phyloP scores from a whole-genome alignment of 1,140 invertebrate species.

The Eufriesea mexicana region DNA sequence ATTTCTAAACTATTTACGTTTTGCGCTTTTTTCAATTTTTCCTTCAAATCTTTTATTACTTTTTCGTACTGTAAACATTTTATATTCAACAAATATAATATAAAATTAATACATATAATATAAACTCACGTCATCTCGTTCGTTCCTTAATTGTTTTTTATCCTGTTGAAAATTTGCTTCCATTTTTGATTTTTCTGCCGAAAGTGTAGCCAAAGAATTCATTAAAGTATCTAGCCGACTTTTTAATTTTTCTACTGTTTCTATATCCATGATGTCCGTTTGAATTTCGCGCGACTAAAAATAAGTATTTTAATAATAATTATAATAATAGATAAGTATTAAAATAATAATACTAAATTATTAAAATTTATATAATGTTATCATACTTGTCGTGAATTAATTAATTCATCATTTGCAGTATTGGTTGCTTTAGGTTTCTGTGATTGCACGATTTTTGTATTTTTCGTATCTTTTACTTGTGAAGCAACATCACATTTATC shows the following conservation, averaged over 20 bases:
- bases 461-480: neutral
- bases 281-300: conserved; percentile 50
- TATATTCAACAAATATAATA: conserved; percentile 20
- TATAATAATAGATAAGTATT: too few relatives aligned
- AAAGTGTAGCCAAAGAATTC: conserved; percentile 89
- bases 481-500: neutral
- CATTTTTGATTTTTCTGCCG: conserved; percentile 91
- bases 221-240: conserved; percentile 86
- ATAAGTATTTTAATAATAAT: conserved; percentile 3
- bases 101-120: neutral
- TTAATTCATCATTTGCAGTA: neutral
- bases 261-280: conserved; percentile 66
- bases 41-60: conserved; percentile 84
- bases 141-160: conserved; percentile 87
- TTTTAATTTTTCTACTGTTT: conserved; percentile 80
- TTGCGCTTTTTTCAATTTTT: conserved; percentile 84
- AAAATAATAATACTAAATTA: neutral
- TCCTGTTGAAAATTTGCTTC: conserved; percentile 92
- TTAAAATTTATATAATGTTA: neutral
- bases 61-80: conserved; percentile 85
- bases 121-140: conserved; percentile 84
- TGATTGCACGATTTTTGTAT: neutral
- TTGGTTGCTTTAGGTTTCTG: neutral
- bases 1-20: conserved; percentile 84
- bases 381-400: neutral